Percentiles rank a stretch among this genome's conserved stretches.
Evolutionary conservation across 2,888 invertebrate genomes (phyloP).

Genomic region (Nomada ruficornis): DNA sequence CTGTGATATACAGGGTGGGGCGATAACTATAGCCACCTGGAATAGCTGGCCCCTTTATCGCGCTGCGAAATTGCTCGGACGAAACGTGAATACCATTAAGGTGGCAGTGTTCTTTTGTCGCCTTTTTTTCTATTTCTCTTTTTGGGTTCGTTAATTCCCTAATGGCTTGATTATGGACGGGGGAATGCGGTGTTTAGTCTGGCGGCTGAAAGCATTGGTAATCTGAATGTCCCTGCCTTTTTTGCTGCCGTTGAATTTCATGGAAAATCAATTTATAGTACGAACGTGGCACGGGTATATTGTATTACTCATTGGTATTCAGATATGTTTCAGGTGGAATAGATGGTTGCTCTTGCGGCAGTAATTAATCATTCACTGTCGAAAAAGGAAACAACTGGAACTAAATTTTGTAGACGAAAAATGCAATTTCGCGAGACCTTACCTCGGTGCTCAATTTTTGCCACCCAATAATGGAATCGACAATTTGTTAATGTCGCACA

Average conservation of each 20-base stretch:
- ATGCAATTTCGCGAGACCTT: no score
- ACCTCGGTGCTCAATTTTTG: no score
- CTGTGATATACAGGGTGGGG: conserved; percentile 36
- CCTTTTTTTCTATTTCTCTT: not conserved
- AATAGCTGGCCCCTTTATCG: conserved; percentile 27
- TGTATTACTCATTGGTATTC: no score
- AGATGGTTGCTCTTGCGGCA: no score
- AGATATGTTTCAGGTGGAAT: no score
- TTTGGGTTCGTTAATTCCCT: conserved; percentile 18
- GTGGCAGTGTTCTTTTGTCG: not conserved
- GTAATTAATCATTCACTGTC: no score
- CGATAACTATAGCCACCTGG: conserved; percentile 33
- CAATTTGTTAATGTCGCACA: no score
- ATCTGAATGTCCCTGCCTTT: not conserved
- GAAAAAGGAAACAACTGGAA: no score
- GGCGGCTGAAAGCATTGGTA: not conserved
- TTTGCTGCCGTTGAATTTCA: not conserved
- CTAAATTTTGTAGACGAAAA: no score
- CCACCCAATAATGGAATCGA: no score
- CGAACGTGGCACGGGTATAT: no score
- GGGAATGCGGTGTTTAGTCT: not conserved
- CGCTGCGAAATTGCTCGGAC: conserved; percentile 17
- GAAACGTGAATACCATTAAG: conserved; percentile 30
- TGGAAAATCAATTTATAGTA: not conserved
- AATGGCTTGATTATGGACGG: conserved; percentile 15